Conservation (phyloP, 2,888 invertebrate species). For the Drosophila suboccidentalis region DNA sequence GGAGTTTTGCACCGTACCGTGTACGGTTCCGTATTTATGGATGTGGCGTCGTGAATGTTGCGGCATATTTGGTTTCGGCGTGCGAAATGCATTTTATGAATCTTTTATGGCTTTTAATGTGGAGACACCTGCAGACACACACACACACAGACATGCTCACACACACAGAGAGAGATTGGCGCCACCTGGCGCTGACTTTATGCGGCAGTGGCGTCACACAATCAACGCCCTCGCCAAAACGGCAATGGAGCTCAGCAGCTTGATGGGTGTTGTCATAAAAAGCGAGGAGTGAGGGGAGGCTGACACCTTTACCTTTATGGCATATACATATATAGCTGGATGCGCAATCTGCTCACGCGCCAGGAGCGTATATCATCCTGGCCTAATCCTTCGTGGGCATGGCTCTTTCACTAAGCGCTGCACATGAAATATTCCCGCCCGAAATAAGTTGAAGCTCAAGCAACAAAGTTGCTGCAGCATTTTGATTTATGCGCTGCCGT, state of each 20-base stretch:
- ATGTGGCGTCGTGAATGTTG: slow-evolving; percentile 68
- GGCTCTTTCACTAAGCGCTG: slow-evolving; percentile 72
- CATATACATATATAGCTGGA: slow-evolving; percentile 46
- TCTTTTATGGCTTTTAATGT: slow-evolving; percentile 81
- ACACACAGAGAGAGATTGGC: slow-evolving; percentile 26
- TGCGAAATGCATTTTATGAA: slow-evolving; percentile 80
- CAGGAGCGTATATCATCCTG: slow-evolving; percentile 74
- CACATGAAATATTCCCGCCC: slow-evolving; percentile 72
- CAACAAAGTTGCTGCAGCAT: slow-evolving; percentile 63
- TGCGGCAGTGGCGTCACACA: slow-evolving; percentile 58
- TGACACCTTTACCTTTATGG: slow-evolving; percentile 66
- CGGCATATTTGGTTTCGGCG: slow-evolving; percentile 70
- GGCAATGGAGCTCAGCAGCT: slow-evolving; percentile 49
- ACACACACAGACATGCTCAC: slow-evolving; percentile 6
- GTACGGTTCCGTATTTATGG: slow-evolving; percentile 57
- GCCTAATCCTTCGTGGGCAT: slow-evolving; percentile 72
- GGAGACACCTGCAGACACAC: slow-evolving; percentile 65
- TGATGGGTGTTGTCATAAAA: slow-evolving; percentile 72
- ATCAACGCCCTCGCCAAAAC: slow-evolving; percentile 58
- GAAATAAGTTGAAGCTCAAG: slow-evolving; percentile 32
- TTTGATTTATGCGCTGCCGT: slow-evolving; percentile 54
- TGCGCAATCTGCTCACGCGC: slow-evolving; percentile 75
- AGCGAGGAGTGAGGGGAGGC: slow-evolving; percentile 2
- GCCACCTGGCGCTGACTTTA: slow-evolving; percentile 62
- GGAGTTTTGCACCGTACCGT: slow-evolving; percentile 55